Evolutionary conservation across 2,797 vertebrate genomes (phyloP).

Genomic region (Gallinago nigripennis): DNA sequence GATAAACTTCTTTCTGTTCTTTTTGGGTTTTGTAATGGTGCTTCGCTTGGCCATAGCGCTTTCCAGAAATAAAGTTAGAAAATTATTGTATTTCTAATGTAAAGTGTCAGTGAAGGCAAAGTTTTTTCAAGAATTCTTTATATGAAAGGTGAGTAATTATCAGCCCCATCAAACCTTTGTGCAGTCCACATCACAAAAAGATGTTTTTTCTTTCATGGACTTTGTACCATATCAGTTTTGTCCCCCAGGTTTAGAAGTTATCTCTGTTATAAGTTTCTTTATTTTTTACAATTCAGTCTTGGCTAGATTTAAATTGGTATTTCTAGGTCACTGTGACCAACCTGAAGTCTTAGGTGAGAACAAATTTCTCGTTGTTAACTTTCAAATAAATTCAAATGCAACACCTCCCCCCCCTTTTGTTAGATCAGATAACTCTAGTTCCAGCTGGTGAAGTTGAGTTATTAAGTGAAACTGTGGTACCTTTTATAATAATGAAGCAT

Average conservation of each 20-base stretch:
- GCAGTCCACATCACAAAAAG: not conserved
- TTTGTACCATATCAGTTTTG: not conserved
- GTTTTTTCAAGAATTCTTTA: not conserved
- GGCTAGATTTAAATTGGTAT: not conserved
- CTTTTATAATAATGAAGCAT: not conserved
- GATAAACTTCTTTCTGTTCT: not conserved
- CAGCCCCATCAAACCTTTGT: not conserved
- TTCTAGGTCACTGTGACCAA: not conserved
- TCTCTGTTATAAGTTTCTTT: not conserved
- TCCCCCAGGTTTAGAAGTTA: not conserved
- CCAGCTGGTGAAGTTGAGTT: not conserved
- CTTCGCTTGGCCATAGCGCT: not conserved
- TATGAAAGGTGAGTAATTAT: not conserved
- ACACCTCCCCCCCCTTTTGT: not conserved
- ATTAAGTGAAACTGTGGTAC: not conserved
- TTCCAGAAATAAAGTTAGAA: not conserved
- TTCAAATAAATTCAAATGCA: not conserved
- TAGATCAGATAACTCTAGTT: not conserved
- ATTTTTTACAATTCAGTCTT: not conserved
- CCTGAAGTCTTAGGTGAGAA: not conserved
- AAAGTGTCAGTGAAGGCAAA: not conserved
- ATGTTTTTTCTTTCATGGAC: not conserved
- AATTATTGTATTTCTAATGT: not conserved
- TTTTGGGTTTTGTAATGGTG: not conserved
- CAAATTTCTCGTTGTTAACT: not conserved